These are phyloP conservation scores for Hyperopisus bebe DNA, from an alignment of 2,113 vertebrate species.

Conservation along the genomic window DNA sequence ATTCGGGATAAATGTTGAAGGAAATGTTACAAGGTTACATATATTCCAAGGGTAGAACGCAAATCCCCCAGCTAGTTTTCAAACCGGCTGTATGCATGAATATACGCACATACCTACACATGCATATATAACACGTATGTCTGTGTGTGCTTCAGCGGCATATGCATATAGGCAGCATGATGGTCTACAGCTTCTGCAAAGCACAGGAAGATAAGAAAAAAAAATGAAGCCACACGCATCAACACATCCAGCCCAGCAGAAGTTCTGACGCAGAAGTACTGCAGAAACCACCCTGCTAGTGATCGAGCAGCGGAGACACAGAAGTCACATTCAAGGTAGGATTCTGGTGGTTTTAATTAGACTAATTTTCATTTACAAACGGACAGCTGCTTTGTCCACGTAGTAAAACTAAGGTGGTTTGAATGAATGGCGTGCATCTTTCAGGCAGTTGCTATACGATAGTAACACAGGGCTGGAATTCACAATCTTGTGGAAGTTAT, in stretches of 20 bases:
- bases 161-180: background rate
- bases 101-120: background rate
- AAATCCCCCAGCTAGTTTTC: background rate
- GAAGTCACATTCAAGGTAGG: background rate
- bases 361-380: background rate
- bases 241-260: background rate
- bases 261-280: background rate
- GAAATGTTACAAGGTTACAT: background rate
- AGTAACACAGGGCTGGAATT: background rate
- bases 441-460: background rate
- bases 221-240: background rate
- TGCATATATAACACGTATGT: background rate
- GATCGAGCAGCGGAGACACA: background rate
- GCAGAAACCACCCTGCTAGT: background rate
- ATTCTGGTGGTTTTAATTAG: background rate
- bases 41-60: background rate
- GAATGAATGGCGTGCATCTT: background rate
- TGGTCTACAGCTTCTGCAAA: background rate
- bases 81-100: background rate
- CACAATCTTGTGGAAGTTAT: background rate
- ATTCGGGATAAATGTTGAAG: background rate
- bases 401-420: background rate
- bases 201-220: background rate
- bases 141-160: background rate
- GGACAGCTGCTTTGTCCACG: background rate